These are phyloP conservation scores for Paralichthys olivaceus DNA, from an alignment of 2,113 vertebrate species.

Conservation along the genomic window DNA sequence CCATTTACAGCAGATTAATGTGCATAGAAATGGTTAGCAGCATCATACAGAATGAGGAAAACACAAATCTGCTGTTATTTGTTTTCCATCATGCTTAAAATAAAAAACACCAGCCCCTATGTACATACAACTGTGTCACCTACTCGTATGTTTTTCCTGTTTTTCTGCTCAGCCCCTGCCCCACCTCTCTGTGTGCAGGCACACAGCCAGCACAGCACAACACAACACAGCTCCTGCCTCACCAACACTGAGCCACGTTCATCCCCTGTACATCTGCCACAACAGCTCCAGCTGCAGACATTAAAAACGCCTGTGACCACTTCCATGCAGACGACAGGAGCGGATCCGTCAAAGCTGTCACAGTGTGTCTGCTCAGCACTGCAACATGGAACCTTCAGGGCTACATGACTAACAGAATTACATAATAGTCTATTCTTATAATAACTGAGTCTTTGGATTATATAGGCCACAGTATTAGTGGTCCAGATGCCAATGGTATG, in stretches of 20 bases:
- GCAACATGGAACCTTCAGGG: slow-evolving; percentile 16
- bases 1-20: background rate
- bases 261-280: slow-evolving; percentile 42
- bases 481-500: background rate
- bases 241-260: slow-evolving; percentile 37
- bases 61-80: background rate
- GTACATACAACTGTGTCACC: background rate
- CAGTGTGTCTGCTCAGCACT: background rate
- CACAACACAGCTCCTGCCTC: slow-evolving; percentile 19
- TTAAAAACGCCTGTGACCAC: slow-evolving; percentile 25
- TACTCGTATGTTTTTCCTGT: slow-evolving; percentile 34
- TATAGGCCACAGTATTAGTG: slow-evolving; percentile 14
- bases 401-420: slow-evolving; percentile 30
- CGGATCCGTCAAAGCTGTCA: background rate
- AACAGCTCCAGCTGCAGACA: slow-evolving; percentile 27
- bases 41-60: background rate
- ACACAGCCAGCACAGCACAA: slow-evolving; percentile 15
- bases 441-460: slow-evolving; percentile 37
- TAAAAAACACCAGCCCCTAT: background rate
- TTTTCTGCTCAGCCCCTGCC: slow-evolving; percentile 47
- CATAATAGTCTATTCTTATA: slow-evolving; percentile 24
- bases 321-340: slow-evolving; percentile 1
- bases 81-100: background rate
- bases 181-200: slow-evolving; percentile 40
- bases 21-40: background rate